These are phyloP conservation scores for Drosophila suboccidentalis DNA, from an alignment of 2,888 invertebrate species.

Conservation along the genomic window DNA sequence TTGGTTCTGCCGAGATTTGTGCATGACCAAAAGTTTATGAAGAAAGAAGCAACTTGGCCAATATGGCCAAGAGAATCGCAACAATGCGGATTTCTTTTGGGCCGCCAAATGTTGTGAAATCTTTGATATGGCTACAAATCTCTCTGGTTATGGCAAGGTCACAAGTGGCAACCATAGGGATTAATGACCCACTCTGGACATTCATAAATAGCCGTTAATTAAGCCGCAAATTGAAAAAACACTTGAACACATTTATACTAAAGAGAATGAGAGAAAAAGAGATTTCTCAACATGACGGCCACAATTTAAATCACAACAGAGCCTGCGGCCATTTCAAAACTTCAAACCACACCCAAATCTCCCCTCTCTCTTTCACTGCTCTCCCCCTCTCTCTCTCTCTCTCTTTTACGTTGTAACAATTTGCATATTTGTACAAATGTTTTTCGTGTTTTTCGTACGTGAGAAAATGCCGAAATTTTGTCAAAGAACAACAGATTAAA, in stretches of 20 bases:
- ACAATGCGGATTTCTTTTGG: conserved; percentile 48
- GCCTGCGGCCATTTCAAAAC: conserved; percentile 45
- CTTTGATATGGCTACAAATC: conserved; percentile 1
- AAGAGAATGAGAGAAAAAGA: background rate
- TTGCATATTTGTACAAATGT: conserved; percentile 68
- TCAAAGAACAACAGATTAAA: conserved; percentile 33
- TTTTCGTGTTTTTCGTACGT: conserved; percentile 57
- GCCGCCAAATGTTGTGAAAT: conserved; percentile 25
- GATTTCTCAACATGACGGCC: conserved; percentile 48
- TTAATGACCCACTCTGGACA: conserved; percentile 38
- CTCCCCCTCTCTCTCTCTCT: background rate
- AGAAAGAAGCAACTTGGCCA: conserved; percentile 8
- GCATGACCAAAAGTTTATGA: conserved; percentile 64
- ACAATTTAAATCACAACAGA: conserved; percentile 27
- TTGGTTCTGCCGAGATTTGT: conserved; percentile 65
- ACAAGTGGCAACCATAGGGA: conserved; percentile 48
- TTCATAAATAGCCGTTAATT: conserved; percentile 51
- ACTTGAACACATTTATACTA: background rate
- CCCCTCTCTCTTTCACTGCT: background rate
- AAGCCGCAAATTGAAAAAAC: conserved; percentile 29
- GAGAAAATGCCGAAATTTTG: conserved; percentile 68
- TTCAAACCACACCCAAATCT: conserved; percentile 18
- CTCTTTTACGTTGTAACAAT: conserved; percentile 47
- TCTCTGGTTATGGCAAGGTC: conserved; percentile 52
- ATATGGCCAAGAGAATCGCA: conserved; percentile 20